Conservation (phyloP, 2,888 invertebrate genomes). For the Phalera bucephala region DNA sequence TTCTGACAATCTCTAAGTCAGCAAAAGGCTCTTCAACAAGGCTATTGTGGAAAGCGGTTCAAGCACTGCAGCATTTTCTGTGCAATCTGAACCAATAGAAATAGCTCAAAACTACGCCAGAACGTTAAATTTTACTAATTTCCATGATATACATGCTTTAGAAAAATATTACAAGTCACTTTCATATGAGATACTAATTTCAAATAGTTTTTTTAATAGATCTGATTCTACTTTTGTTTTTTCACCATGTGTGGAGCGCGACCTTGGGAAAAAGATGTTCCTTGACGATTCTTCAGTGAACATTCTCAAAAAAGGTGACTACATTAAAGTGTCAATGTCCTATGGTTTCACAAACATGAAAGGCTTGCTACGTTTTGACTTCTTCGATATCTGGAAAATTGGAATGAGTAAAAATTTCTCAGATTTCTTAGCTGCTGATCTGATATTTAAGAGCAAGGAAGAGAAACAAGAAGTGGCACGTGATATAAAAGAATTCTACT, state of each 20-base stretch:
- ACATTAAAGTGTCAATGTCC: slow-evolving; percentile 43
- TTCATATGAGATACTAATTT: slow-evolving; percentile 30
- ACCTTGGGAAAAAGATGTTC: slow-evolving; percentile 30
- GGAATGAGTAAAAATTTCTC: slow-evolving; percentile 51
- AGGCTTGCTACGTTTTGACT: slow-evolving; percentile 25
- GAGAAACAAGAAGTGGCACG: slow-evolving; percentile 40
- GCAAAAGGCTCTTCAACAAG: slow-evolving; percentile 42
- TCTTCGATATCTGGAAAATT: slow-evolving; percentile 39
- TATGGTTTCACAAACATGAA: slow-evolving; percentile 51
- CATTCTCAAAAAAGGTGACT: slow-evolving; percentile 39
- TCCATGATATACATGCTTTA: slow-evolving; percentile 39
- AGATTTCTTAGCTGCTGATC: slow-evolving; percentile 48
- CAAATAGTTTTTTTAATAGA: slow-evolving; percentile 18
- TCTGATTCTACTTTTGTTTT: slow-evolving; percentile 30
- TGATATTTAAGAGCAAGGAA: slow-evolving; percentile 40
- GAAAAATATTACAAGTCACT: slow-evolving; percentile 47
- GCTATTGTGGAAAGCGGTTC: slow-evolving; percentile 46
- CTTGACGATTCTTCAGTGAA: slow-evolving; percentile 40
- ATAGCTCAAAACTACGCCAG: slow-evolving; percentile 39
- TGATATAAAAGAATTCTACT: slow-evolving; percentile 47
- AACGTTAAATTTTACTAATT: slow-evolving; percentile 29
- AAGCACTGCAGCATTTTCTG: slow-evolving; percentile 25
- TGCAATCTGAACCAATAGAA: slow-evolving; percentile 44
- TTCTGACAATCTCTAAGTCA: slow-evolving; percentile 38
- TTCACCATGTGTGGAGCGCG: slow-evolving; percentile 31